A percentile compares a stretch with the other conserved stretches of the same genome.
Conservation (phyloP, 2,113 vertebrate species). For the Perca flavescens region DNA sequence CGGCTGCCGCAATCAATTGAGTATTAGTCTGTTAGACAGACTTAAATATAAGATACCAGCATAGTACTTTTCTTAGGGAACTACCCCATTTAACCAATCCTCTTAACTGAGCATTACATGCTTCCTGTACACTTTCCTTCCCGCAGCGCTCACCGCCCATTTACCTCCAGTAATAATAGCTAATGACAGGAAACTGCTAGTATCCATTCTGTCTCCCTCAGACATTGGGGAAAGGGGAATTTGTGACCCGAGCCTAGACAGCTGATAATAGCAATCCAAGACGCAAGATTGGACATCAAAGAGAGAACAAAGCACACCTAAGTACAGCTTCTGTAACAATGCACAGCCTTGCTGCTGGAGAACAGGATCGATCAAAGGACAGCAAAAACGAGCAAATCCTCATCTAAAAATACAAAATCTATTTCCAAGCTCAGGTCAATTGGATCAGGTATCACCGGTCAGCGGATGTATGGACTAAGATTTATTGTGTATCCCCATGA, state of each 20-base stretch:
- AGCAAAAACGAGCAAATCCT: slow-evolving; percentile 38
- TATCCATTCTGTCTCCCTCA: slow-evolving; percentile 49
- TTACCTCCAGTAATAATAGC: slow-evolving; percentile 48
- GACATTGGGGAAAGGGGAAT: slow-evolving; percentile 40
- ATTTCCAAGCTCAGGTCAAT: slow-evolving; percentile 58
- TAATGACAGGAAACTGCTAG: slow-evolving; percentile 60
- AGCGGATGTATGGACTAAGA: slow-evolving; percentile 13
- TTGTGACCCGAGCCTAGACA: slow-evolving; percentile 56
- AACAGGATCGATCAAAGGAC: slow-evolving; percentile 70
- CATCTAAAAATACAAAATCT: slow-evolving; percentile 70
- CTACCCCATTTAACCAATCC: background rate
- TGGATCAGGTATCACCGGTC: slow-evolving; percentile 60
- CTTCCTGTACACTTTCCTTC: background rate
- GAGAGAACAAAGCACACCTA: slow-evolving; percentile 48
- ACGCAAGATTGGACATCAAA: slow-evolving; percentile 57
- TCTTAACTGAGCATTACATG: slow-evolving; percentile 6
- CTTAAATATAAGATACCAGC: background rate
- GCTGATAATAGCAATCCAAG: slow-evolving; percentile 62
- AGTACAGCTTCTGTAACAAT: slow-evolving; percentile 61
- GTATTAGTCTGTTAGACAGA: background rate
- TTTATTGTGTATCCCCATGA: slow-evolving; percentile 9
- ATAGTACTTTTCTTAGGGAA: background rate
- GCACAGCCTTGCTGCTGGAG: slow-evolving; percentile 41
- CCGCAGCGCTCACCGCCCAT: background rate
- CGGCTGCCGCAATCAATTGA: background rate